phyloP scores from a whole-genome alignment of 2,888 invertebrate genomes.

The Drosophila paucipuncta region DNA sequence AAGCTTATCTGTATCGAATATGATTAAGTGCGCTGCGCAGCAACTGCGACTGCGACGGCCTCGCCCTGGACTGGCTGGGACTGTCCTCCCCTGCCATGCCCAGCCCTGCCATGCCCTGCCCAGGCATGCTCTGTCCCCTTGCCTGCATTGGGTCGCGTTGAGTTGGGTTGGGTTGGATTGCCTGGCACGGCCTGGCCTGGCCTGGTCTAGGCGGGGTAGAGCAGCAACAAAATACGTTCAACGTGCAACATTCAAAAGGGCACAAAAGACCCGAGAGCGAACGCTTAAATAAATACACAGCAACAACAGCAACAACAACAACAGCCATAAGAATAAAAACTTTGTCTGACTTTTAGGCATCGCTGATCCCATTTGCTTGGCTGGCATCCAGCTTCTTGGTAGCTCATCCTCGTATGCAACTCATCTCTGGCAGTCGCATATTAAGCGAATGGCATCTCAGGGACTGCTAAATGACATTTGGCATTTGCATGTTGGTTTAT shows the following conservation, averaged over 20 bases:
- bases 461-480: slow-evolving; percentile 58
- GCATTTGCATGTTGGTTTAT: slow-evolving; percentile 65
- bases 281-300: slow-evolving; percentile 75
- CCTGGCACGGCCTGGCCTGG: background rate
- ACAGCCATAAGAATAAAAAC: slow-evolving; percentile 12
- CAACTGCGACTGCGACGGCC: slow-evolving; percentile 39
- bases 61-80: slow-evolving; percentile 54
- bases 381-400: slow-evolving; percentile 51
- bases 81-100: background rate
- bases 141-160: background rate
- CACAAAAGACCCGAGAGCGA: slow-evolving; percentile 59
- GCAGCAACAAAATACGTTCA: slow-evolving; percentile 31
- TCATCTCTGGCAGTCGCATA: slow-evolving; percentile 60
- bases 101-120: background rate
- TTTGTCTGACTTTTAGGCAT: slow-evolving; percentile 9
- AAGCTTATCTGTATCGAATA: slow-evolving; percentile 81
- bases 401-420: slow-evolving; percentile 35
- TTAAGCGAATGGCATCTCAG: slow-evolving; percentile 20
- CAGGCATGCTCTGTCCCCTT: background rate
- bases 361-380: slow-evolving; percentile 39
- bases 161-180: slow-evolving; percentile 9
- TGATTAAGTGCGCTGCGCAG: slow-evolving; percentile 76
- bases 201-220: slow-evolving; percentile 42
- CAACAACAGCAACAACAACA: slow-evolving; percentile 37
- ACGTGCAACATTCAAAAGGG: slow-evolving; percentile 79